Percentiles rank a stretch among this genome's conserved stretches.
These are phyloP conservation scores for Tetramorium alpestre DNA, from an alignment of 1,140 invertebrate genomes.

Conservation along the genomic window DNA sequence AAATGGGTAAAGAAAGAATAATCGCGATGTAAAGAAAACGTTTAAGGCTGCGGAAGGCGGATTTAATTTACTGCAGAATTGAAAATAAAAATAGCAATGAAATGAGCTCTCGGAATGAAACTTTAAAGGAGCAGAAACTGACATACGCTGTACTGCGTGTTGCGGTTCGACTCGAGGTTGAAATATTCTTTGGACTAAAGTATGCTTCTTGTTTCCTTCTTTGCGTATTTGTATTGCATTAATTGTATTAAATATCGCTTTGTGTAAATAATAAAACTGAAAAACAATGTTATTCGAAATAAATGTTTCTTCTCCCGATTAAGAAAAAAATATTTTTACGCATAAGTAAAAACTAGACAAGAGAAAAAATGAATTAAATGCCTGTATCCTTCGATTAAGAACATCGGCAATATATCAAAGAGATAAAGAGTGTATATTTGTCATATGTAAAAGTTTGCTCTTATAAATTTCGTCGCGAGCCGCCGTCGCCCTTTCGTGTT, in stretches of 20 bases:
- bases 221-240: not conserved
- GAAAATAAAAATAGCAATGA: constrained; percentile 25
- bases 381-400: not conserved
- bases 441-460: constrained; percentile 8
- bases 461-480: constrained; percentile 42
- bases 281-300: not conserved
- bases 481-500: constrained; percentile 55
- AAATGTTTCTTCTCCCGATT: not conserved
- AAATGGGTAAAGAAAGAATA: not conserved
- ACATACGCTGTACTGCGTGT: not conserved
- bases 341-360: not conserved
- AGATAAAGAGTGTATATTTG: not conserved
- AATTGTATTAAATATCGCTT: not conserved
- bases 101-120: constrained; percentile 29
- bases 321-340: not conserved
- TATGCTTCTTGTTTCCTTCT: not conserved
- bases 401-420: too few relatives aligned
- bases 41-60: not conserved
- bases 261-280: not conserved
- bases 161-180: not conserved
- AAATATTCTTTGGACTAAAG: not conserved
- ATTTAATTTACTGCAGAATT: constrained; percentile 40
- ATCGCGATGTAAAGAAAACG: constrained; percentile 20
- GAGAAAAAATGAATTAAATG: not conserved
- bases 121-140: not conserved